Percentiles rank a stretch among this genome's conserved stretches.
These are phyloP conservation scores for Drosophila falleni DNA, from an alignment of 2,888 invertebrate genomes.

Conservation along the genomic window DNA sequence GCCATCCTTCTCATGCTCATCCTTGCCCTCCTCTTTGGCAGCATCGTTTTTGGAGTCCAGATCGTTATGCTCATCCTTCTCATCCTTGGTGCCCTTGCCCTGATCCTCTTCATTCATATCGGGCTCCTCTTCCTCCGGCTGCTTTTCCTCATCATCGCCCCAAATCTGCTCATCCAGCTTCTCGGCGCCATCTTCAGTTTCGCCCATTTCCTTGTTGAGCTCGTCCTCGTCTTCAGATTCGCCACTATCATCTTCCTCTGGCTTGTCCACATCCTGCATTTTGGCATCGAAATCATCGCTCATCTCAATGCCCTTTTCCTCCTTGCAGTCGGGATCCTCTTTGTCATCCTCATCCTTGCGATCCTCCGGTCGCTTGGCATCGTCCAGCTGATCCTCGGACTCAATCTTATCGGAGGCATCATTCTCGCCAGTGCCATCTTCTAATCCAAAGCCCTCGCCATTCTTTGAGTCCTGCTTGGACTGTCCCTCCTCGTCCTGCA, in stretches of 20 bases:
- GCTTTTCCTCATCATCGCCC: conserved; percentile 94
- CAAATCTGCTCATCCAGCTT: conserved; percentile 93
- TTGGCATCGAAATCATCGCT: conserved; percentile 95
- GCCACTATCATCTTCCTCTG: conserved; percentile 87
- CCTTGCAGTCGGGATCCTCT: conserved; percentile 91
- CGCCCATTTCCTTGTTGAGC: conserved; percentile 98
- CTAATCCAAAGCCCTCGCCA: conserved; percentile 93
- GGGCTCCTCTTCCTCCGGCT: conserved; percentile 88
- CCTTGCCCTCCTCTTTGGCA: conserved; percentile 86
- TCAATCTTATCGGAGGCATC: conserved; percentile 96
- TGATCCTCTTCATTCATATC: conserved; percentile 88
- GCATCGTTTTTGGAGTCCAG: conserved; percentile 86
- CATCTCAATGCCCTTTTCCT: conserved; percentile 98
- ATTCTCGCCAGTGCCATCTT: conserved; percentile 93
- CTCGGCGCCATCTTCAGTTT: conserved; percentile 94
- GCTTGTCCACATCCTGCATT: conserved; percentile 89
- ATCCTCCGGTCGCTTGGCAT: conserved; percentile 92
- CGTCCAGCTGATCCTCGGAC: conserved; percentile 96
- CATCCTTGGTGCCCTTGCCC: conserved; percentile 91
- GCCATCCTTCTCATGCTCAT: conserved; percentile 86
- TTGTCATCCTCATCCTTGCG: conserved; percentile 88
- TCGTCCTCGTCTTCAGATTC: conserved; percentile 91
- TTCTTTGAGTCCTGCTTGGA: conserved; percentile 86
- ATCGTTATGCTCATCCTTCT: conserved; percentile 87
- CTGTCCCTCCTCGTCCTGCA: conserved; percentile 90